Evolutionary conservation across 2,113 vertebrate genomes (phyloP), one percentile per base, ranked within the genome.

Genomic region (Cromileptes altivelis): DNA sequence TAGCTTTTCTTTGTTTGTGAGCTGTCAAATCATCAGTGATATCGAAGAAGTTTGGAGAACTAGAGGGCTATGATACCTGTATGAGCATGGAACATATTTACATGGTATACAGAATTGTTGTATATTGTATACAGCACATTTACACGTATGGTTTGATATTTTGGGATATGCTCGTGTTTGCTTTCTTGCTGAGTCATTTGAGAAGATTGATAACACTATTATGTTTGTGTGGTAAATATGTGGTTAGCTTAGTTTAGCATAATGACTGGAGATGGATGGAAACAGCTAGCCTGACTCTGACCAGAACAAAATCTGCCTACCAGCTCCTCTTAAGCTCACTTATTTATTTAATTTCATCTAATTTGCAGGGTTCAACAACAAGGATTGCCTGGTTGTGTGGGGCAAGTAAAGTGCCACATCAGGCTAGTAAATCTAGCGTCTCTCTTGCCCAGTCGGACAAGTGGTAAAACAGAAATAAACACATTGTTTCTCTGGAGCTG

Each of bases 241-340:
- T 8, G 13, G 25, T 65, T 75, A 75, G 74, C 62, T 37, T 53
- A 75, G 42, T 45, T 50, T 82, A 82, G 61, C 76, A 45, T 33
- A 42, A 68, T 64, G 50, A 27, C 6, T n/a, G 7, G 50, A 63
- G 33, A 65, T 2, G 14, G 9, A 4, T 9, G 13, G 23, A 62
- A 50, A 65, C 18, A 45, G 42, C 23, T 50, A 23, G 37, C 42
- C 19, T 56, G 4, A 19, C 61, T 64, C 6, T 37, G 33, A 61
- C 10, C 57, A 25, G 10, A 21, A 13, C 37, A 4, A n/a, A 58
- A 52, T 25, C 10, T 50, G 6, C 71, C 45, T 62, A 11, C 27
- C 45, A 74, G 57, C 27, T 42, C 45, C 53, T 73, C 27, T 58
- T 23, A 74, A 23, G 12, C 45, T 75, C n/a, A 30, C 3, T 53